Base-by-base conservation (phyloP, 2,888 invertebrate species). In the Lasioglossum pauxillum region DNA sequence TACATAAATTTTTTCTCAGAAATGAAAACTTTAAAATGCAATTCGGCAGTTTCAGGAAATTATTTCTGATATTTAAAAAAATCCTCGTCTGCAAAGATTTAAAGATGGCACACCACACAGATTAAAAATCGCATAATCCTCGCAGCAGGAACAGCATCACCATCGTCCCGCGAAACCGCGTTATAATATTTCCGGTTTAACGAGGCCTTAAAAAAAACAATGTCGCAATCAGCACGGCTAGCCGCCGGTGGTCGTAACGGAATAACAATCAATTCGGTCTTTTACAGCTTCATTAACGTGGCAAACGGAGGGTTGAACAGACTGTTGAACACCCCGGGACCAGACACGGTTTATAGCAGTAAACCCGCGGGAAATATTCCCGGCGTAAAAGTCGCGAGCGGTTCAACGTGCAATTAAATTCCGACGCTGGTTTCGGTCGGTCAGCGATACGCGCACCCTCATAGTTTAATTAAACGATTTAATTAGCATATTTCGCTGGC, bases 251-350 rank as follows among this genome's bases (percentile, higher is more conserved):
- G 60, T 27, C 60, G 60, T 27, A 27, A 27, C 27, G 5, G 27
- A 27, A 27, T 60, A 60, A 60, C 60, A 60, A 60, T 60, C 60
- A 60, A 60, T 60, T 60, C 27, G 60, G 60, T 60, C 60, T 27
- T 60, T 60, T 60, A 60, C 27, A 60, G 60, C 27, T 60, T 60
- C 12, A 60, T 60, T 60, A 60, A 27, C 60, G 60, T 0, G 27
- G 53, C 27, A 5, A 57, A n/a, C 23, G 27, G 12, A 5, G 12
- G 27, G 60, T 60, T 14, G 27, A 60, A 14, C 27, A 27, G 27
- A 60, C 27, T n/a, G 60, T n/a, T 60, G 53, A 23, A 53, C 53
- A 53, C 53, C 53, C 23, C 53, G 10, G 53, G 53, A 53, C 23
- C 53, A 53, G 53, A 23, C 60, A 27, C 27, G 60, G 27, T 60